A percentile compares a stretch with the other conserved stretches of the same genome.
These are phyloP conservation scores for Aurelia sp. DNA, from an alignment of 30 jellyfish, hydroid and myxozoan species.

Conservation along the genomic window DNA sequence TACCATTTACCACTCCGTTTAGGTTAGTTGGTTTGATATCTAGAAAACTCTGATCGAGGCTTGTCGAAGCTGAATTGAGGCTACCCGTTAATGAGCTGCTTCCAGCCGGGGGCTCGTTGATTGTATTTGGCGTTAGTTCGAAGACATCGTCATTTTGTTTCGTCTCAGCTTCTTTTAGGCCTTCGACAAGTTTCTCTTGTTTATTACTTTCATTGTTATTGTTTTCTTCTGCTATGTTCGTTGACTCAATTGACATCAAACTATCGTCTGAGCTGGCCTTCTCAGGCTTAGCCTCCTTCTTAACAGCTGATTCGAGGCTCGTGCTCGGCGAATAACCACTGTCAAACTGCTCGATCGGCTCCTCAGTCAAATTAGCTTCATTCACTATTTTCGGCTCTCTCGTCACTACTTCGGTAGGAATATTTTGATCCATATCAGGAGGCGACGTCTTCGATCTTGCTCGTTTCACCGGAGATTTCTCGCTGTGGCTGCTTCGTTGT, in stretches of 20 bases:
- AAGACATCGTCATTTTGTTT: neutral
- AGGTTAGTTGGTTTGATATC: constrained; percentile 62
- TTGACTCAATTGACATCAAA: neutral
- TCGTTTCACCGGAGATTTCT: constrained; percentile 53
- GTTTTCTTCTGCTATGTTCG: constrained; percentile 4
- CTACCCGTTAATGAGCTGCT: constrained; percentile 19
- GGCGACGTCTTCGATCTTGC: constrained; percentile 56
- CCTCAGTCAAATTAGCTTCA: neutral
- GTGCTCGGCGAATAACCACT: constrained; percentile 1
- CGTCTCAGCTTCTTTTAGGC: neutral
- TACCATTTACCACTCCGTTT: constrained; percentile 64
- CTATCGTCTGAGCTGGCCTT: neutral
- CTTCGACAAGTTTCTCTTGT: neutral
- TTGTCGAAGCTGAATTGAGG: neutral
- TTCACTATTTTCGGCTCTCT: neutral
- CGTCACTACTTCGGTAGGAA: neutral
- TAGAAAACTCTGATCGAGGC: constrained; percentile 19
- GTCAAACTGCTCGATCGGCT: neutral
- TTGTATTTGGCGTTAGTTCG: neutral
- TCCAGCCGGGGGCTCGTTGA: constrained; percentile 9
- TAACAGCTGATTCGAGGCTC: neutral
- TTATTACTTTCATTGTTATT: neutral
- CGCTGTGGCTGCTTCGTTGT: constrained; percentile 75
- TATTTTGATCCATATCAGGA: constrained; percentile 14
- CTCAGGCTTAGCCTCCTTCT: neutral